Conservation (phyloP, 2,888 invertebrate genomes). For the Pilophorus perplexus region DNA sequence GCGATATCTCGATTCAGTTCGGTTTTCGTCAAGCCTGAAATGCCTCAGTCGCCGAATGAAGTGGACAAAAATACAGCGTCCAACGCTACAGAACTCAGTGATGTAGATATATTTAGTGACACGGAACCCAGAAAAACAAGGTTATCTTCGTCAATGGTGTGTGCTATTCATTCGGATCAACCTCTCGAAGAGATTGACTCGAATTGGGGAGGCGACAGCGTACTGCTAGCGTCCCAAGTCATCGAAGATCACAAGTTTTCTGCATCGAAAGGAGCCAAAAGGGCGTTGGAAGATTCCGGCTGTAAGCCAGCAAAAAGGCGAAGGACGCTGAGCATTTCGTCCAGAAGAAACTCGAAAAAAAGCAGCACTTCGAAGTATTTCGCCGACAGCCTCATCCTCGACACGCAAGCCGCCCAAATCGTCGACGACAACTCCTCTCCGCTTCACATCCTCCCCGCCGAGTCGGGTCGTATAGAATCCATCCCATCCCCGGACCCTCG, state of each 20-base stretch:
- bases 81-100: conserved; percentile 20
- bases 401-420: conserved; percentile 56
- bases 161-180: conserved; percentile 20
- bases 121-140: conserved; percentile 9
- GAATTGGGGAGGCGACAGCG: conserved; percentile 49
- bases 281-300: background rate
- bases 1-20: no score
- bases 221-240: conserved; percentile 40
- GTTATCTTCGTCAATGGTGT: conserved; percentile 17
- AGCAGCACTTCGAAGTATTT: conserved; percentile 55
- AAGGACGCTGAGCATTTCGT: background rate
- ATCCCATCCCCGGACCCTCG: background rate
- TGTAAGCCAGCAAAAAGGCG: conserved; percentile 5
- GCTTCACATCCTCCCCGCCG: background rate
- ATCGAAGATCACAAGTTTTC: no score
- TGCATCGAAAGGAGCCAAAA: conserved; percentile 21
- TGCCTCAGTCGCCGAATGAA: background rate
- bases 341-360: background rate
- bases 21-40: background rate
- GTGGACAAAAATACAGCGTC: background rate
- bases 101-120: conserved; percentile 48
- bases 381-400: conserved; percentile 60
- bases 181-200: conserved; percentile 46
- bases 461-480: background rate
- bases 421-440: conserved; percentile 47